Percentiles rank a stretch among this genome's conserved stretches.
phyloP scores from a whole-genome alignment of 53 echinoderm and acorn worm genomes.

The Glandiceps talaboti region DNA sequence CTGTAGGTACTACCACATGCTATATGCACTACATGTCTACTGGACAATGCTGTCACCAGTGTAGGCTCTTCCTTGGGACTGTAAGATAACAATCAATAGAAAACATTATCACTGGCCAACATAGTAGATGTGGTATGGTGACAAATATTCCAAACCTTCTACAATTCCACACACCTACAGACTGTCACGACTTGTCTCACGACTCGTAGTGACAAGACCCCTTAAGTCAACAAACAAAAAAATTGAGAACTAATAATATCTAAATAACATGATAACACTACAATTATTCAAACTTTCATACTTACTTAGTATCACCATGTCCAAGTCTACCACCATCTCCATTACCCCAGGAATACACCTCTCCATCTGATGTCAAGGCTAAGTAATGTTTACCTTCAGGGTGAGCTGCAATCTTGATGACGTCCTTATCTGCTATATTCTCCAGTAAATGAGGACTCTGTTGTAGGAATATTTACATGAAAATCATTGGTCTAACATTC shows the following conservation, averaged over 20 bases:
- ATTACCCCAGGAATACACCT: conserved; percentile 87
- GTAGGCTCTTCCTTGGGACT: conserved; percentile 66
- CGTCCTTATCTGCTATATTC: conserved; percentile 52
- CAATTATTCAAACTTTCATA: too few species aligned
- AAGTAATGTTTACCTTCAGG: conserved; percentile 84
- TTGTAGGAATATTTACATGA: too few species aligned
- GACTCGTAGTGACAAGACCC: too few species aligned
- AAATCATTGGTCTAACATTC: too few species aligned
- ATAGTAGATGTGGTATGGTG: too few species aligned
- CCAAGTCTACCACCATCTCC: conserved; percentile 64
- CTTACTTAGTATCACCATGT: conserved; percentile 44
- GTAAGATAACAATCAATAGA: conserved; percentile 4
- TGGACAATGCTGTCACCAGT: conserved; percentile 37
- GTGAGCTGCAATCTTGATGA: conserved; percentile 65
- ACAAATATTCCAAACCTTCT: too few species aligned
- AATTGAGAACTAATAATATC: too few species aligned
- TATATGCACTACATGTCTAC: conserved; percentile 44
- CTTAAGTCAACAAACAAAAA: too few species aligned
- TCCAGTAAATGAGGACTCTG: conserved; percentile 66
- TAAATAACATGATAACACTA: too few species aligned
- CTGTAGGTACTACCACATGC: conserved; percentile 81
- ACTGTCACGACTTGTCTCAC: not conserved
- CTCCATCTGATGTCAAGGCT: conserved; percentile 66
- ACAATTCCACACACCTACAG: not conserved
- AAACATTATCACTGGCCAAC: not conserved